Base-by-base conservation (phyloP, 2,113 vertebrate species). In the Trinectes maculatus region DNA sequence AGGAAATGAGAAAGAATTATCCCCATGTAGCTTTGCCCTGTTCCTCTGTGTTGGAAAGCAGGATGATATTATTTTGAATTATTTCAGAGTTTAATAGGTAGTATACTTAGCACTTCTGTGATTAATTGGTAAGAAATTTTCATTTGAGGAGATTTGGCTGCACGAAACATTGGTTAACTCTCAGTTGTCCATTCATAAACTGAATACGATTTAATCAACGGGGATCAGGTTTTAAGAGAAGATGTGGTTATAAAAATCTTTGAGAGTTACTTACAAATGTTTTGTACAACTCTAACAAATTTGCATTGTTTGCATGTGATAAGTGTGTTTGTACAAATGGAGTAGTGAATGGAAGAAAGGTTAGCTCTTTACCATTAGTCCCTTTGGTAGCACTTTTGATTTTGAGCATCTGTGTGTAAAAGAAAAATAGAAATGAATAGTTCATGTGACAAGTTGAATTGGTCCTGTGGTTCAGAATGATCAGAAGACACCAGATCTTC, bases 341-440 rank as follows among this genome's bases (percentile, higher is more conserved):
- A 62, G 58, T 58, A 16, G 31, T 39, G n/a, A 72, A 60, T 37
- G 61, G 25, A 26, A 6, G 18, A 55, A 22, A 39, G 18, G 39
- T 68, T 36, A 57, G 33, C 64, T 47, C 18, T 66, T 4, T 33
- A 51, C 31, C 64, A 40, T 22, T 46, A 63, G 31, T 69, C 59
- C 18, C 40, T 83, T 44, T 78, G 44, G 2, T 63, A 82, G 65
- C 71, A 82, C 75, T 77, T 85, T 74, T 74, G 6, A 71, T 79
- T 77, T 57, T 47, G n/a, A 40, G 40, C 1, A 3, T 19, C 7
- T 19, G 10, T 73, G 60, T 59, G 49, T 46, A 26, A 29, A 31
- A 10, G 56, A 56, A 42, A 24, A 0, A 28, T 16, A 25, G 22
- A 36, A 46, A 54, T 6, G 3, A 47, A n/a, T 43, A 52, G 19